Percentiles rank a stretch among this genome's conserved stretches.
Conservation (phyloP, 2,888 invertebrate genomes). For the Lepidochitona cinerea region DNA sequence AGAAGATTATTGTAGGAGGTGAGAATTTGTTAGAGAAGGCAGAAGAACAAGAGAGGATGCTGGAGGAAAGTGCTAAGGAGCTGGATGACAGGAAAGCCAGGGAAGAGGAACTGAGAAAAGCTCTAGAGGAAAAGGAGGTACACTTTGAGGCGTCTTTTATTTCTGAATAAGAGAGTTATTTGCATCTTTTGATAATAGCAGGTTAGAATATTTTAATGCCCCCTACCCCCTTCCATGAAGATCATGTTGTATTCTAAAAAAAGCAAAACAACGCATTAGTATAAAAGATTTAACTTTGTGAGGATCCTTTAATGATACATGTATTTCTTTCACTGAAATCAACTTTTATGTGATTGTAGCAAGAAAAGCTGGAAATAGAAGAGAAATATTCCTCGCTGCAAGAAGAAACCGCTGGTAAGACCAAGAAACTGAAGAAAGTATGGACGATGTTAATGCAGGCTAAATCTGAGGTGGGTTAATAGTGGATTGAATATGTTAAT, state of each 20-base stretch:
- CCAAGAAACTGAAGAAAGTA: constrained; percentile 91
- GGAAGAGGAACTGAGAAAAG: constrained; percentile 85
- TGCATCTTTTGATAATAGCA: too few species aligned
- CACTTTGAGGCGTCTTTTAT: too few species aligned
- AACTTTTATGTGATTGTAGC: constrained; percentile 71
- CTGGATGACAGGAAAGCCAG: constrained; percentile 77
- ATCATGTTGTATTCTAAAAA: too few species aligned
- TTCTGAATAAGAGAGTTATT: too few species aligned
- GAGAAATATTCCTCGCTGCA: constrained; percentile 95
- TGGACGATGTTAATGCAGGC: constrained; percentile 87
- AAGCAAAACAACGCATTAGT: too few species aligned
- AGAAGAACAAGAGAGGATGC: constrained; percentile 89
- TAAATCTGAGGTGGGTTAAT: constrained; percentile 73
- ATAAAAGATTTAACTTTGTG: too few species aligned
- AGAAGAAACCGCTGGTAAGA: constrained; percentile 94
- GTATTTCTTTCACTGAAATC: neutral
- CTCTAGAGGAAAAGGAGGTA: constrained; percentile 89
- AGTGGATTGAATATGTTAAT: too few species aligned
- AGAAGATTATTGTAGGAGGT: constrained; percentile 96
- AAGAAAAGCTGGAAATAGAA: constrained; percentile 92
- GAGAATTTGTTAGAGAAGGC: constrained; percentile 98
- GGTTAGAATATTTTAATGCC: too few species aligned
- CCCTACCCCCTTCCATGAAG: too few species aligned
- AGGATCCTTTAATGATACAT: neutral
- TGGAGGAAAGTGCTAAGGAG: constrained; percentile 84